Evolutionary conservation across 1,140 invertebrate genomes (phyloP).

Genomic region (Drosophila sturtevanti): DNA sequence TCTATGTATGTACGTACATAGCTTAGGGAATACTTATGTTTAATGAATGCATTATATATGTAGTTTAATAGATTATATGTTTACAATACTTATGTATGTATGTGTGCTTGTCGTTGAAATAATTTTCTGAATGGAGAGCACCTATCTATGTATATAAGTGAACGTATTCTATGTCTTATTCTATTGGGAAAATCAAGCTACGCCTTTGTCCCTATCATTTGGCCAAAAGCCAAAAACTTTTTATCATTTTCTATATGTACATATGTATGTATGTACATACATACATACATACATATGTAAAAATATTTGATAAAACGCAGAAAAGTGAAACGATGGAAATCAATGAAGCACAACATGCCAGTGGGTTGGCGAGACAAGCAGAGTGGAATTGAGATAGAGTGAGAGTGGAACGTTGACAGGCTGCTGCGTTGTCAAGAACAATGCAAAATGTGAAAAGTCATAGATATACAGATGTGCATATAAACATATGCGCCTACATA

Average conservation of each 20-base stretch:
- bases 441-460: constrained; percentile 30
- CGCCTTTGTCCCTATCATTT: not conserved
- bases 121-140: too few relatives aligned
- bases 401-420: constrained; percentile 12
- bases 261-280: not conserved
- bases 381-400: constrained; percentile 14
- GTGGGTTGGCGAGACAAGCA: not conserved
- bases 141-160: too few relatives aligned
- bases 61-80: too few relatives aligned
- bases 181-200: not conserved
- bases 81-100: too few relatives aligned
- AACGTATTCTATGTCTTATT: not conserved
- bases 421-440: constrained; percentile 28
- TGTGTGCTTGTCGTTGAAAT: constrained; percentile 4
- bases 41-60: too few relatives aligned
- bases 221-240: constrained; percentile 22
- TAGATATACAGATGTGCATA: constrained; percentile 12
- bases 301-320: constrained; percentile 44
- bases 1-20: too few relatives aligned
- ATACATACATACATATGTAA: not conserved
- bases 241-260: constrained; percentile 4
- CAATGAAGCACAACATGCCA: constrained; percentile 25
- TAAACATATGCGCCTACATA: not conserved
- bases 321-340: constrained; percentile 39
- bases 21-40: too few relatives aligned